phyloP scores from a whole-genome alignment of 2,797 vertebrate genomes.

The Chrosomus eos region DNA sequence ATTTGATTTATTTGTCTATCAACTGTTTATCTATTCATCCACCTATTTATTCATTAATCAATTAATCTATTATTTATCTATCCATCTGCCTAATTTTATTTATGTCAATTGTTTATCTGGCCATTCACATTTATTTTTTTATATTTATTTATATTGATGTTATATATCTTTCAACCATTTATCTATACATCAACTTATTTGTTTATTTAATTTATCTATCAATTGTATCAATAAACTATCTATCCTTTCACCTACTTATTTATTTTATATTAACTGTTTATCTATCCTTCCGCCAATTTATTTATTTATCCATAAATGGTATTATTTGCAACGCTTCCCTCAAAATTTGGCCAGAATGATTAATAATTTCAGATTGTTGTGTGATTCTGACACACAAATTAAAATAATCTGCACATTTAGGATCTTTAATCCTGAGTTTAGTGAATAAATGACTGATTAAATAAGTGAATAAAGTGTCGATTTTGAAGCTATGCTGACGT shows the following conservation, averaged over 20 bases:
- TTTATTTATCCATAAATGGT: neutral
- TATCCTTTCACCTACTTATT: neutral
- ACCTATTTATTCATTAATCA: neutral
- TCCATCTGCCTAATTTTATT: no score
- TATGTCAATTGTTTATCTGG: neutral
- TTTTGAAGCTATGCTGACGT: constrained; percentile 46
- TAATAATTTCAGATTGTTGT: neutral
- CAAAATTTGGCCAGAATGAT: neutral
- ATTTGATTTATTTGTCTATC: neutral
- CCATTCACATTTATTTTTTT: neutral
- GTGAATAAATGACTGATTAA: neutral
- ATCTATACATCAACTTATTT: neutral
- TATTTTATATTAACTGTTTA: neutral
- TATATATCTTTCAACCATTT: neutral
- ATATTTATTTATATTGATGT: neutral
- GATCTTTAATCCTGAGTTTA: neutral
- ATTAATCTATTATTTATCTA: neutral
- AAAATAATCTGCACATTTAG: neutral
- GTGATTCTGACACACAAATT: neutral
- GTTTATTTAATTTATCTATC: neutral
- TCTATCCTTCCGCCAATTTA: neutral
- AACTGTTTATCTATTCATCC: neutral
- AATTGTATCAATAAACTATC: no score
- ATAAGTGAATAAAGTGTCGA: constrained; percentile 16
- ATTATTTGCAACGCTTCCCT: neutral